Evolutionary conservation across 2,888 invertebrate species (phyloP), one percentile per base, ranked within the genome.

Genomic region (Steromphala cineraria): DNA sequence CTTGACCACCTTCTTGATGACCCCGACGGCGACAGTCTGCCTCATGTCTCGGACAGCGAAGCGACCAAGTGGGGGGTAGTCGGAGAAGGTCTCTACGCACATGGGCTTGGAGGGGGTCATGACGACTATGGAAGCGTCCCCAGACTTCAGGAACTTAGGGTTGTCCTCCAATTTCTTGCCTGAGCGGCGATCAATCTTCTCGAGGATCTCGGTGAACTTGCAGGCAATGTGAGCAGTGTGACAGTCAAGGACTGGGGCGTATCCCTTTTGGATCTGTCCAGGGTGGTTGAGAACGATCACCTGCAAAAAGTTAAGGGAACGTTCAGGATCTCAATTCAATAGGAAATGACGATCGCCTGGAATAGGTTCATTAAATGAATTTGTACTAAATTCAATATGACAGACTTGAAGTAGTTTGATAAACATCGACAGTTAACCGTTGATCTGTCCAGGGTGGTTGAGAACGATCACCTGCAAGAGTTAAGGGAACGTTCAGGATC

Each of bases 141-240:
- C 98, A 92, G 98, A 97, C 94, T 98, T 98, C 94, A 99, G 97
- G 88, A 96, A 96, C 19, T 98, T 98, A 86, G 99, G 99, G 93
- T 88, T 89, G 84, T 94, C 94, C 89, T 95, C 94, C 74, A 94
- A 87, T 85, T 92, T 92, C 91, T 95, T 95, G 93, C 99, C 99
- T 88, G 98, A 97, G 97, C 99, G 98, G 95, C 99, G 97, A 95
- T 99, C 99, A 89, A 97, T 97, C 21, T 95, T 99, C 99, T 94
- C 98, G 95, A 98, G 97, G 94, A 99, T 98, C 95, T 99, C 98
- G 80, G 97, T 96, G 95, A 99, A 99, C 95, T 99, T 99, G 96
- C 99, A 99, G 92, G 99, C 99, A 95, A 99, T 99, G 95, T 99
- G 99, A 92, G 99, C 98, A 84, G 99, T 99, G 96, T 99, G 99